Evolutionary conservation across 2,113 vertebrate species (phyloP).

Genomic region (Chroicocephalus ridibundus): DNA sequence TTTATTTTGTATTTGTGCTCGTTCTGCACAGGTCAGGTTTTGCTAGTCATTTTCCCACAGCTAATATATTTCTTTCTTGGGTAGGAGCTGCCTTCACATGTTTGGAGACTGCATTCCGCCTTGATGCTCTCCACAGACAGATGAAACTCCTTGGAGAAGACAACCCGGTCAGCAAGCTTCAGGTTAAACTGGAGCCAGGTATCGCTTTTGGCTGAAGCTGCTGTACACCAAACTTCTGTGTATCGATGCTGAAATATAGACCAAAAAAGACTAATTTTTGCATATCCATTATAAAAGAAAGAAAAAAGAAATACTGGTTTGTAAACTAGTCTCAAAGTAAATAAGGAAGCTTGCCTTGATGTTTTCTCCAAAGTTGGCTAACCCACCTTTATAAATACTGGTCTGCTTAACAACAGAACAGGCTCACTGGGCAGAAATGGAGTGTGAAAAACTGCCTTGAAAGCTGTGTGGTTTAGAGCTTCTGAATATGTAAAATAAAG

Average conservation of each 20-base stretch:
- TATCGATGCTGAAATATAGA: background rate
- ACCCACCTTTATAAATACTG: background rate
- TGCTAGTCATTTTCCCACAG: background rate
- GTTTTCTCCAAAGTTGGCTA: background rate
- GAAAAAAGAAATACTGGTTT: background rate
- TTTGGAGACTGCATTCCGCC: conserved; percentile 91
- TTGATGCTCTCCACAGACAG: conserved; percentile 94
- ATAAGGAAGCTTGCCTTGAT: background rate
- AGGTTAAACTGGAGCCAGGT: conserved; percentile 96
- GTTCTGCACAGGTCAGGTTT: background rate
- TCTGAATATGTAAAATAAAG: background rate
- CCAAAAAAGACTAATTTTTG: background rate
- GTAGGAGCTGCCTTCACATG: conserved; percentile 94
- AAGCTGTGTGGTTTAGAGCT: background rate
- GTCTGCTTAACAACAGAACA: background rate
- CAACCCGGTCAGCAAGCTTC: conserved; percentile 92
- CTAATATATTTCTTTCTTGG: background rate
- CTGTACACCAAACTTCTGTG: background rate
- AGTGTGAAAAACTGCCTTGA: background rate
- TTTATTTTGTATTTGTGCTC: background rate
- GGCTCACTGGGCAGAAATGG: background rate
- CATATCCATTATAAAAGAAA: background rate
- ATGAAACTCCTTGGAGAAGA: conserved; percentile 94
- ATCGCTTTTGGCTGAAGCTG: background rate
- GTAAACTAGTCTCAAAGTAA: background rate